Base-by-base conservation (phyloP, 2,113 vertebrate genomes). In the Anoplopoma fimbria region DNA sequence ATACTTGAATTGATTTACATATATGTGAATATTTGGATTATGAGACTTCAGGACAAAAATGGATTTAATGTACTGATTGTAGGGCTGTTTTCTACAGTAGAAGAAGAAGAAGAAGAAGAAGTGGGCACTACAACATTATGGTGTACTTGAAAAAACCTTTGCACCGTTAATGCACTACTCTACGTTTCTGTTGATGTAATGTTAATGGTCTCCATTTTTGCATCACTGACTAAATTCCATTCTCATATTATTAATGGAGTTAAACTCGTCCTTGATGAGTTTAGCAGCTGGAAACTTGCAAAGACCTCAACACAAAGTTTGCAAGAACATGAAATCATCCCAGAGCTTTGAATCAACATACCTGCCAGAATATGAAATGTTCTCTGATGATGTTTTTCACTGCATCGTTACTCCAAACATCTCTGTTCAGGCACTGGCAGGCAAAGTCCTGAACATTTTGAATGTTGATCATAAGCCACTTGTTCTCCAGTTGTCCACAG, bases 291-390 rank as follows among this genome's bases (percentile, higher is more conserved):
- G 23, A 64, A 7, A 1, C 13, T 58, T 36, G 15, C 23, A 49
- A 45, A 36, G 5, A 34, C 13, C 1, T 15, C 19, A 27, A 31
- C 5, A 25, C 69, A 60, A 49, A 49, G 42, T 23, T 33, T 61
- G 4, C 51, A 23, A 9, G 9, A 36, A 42, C 3, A 4, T 45
- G 21, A 53, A 34, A 45, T 23, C 31, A 68, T 9, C 17, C 6
- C 17, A 9, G 21, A 51, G 40, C 10, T 29, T 19, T 77, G 17
- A 61, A 57, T 38, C 2, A 5, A 47, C 86, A 75, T 89, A 98
- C 98, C 98, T 99, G 98, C 98, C 98, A 99, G 87, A 99, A 99
- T 87, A 99, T 97, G 92, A 99, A 99, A 86, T 99, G 98, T 63
- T 99, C 97, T 91, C 97, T 94, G 90, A 99, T 99, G 86, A 99